phyloP scores from a whole-genome alignment of 2,113 vertebrate species.

The Leptocoma aspasia region DNA sequence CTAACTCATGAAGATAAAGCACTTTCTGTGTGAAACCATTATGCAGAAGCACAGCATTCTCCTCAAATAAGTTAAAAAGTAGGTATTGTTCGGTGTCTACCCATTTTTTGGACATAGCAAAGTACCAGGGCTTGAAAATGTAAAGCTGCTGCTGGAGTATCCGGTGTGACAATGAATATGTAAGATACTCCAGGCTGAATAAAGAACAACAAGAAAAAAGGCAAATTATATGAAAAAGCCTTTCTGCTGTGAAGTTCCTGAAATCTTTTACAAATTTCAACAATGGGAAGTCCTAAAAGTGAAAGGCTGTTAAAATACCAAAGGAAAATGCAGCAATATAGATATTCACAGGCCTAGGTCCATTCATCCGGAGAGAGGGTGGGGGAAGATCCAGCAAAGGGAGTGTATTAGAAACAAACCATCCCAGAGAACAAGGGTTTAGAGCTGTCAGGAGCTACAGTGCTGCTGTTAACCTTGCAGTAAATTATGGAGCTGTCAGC shows the following conservation, averaged over 20 bases:
- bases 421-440: neutral
- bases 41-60: slow-evolving; percentile 59
- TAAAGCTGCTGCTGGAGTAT: slow-evolving; percentile 36
- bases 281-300: slow-evolving; percentile 14
- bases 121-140: neutral
- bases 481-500: slow-evolving; percentile 30
- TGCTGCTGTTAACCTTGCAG: neutral
- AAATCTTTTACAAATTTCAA: slow-evolving; percentile 19
- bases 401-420: neutral
- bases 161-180: slow-evolving; percentile 39
- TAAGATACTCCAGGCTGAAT: neutral
- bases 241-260: slow-evolving; percentile 20
- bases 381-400: neutral
- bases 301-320: slow-evolving; percentile 10
- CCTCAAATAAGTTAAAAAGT: slow-evolving; percentile 56
- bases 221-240: slow-evolving; percentile 16
- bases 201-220: slow-evolving; percentile 6
- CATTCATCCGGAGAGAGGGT: neutral
- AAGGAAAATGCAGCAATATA: slow-evolving; percentile 3
- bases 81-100: neutral
- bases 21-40: slow-evolving; percentile 59
- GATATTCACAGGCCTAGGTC: neutral
- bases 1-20: slow-evolving; percentile 65
- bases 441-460: slow-evolving; percentile 2
- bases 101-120: slow-evolving; percentile 7